Evolutionary conservation across 2,113 vertebrate species (phyloP), one percentile per base, ranked within the genome.

Genomic region (Crotophaga sulcirostris): DNA sequence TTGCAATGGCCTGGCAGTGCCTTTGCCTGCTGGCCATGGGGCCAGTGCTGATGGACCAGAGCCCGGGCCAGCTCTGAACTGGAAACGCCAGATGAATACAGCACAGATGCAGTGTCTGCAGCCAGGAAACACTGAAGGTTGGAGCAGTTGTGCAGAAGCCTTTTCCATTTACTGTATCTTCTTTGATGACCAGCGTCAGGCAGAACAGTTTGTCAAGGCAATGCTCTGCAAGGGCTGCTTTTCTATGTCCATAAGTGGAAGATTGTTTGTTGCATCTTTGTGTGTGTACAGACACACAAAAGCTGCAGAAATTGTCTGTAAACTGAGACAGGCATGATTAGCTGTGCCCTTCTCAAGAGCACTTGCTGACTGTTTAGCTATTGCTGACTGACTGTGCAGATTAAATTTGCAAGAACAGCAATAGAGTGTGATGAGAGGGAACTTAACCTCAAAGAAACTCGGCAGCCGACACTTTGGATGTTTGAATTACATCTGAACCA

Each of bases 341-440:
- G 29, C 52, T 2, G 5, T 68, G 92, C 80, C 93, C 47, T 69
- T 77, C 68, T 4, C 47, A 12, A 68, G 92, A 94, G 40, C 83
- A 29, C 76, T 81, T 56, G 88, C 90, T 76, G 79, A 28, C 82
- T 85, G 51, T 44, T 79, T n/a, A 44, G 29, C 73, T 90, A 33
- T 40, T 80, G 86, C 88, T 84, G 91, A 74, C 86, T 90, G 94
- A 68, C 69, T 70, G 87, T 74, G 92, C 90, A 81, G 80, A 78
- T 81, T 68, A 74, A 66, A 90, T 78, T 78, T 94, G 93, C 88
- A 90, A 70, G 49, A 95, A 74, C 83, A 93, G 96, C 88, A 94
- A 28, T 56, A 91, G 44, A 77, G n/a, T 58, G 17, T 13, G 42
- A 62, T 33, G 68, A 79, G 88, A 84, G 66, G 76, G 76, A 92